phyloP scores from a whole-genome alignment of 1,140 invertebrate species.

The Neelides sp. region DNA sequence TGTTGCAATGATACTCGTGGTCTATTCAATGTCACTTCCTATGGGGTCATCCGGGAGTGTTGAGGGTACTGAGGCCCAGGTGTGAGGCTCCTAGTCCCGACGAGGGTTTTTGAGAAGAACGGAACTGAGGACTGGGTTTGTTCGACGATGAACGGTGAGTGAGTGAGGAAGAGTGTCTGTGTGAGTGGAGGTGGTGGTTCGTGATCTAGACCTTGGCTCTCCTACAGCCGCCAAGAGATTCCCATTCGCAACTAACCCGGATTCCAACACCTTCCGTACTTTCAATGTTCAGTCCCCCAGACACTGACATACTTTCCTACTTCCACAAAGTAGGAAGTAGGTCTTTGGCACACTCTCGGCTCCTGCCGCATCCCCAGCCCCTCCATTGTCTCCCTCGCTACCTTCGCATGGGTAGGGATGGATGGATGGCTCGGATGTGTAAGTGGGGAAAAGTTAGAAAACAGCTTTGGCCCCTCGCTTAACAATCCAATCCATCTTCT shows the following conservation, averaged over 20 bases:
- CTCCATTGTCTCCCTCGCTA: not conserved
- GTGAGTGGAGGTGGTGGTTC: slow-evolving; percentile 4
- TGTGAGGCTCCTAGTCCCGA: no score
- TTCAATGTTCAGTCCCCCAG: slow-evolving; percentile 21
- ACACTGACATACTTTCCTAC: slow-evolving; percentile 31
- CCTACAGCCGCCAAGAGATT: slow-evolving; percentile 25
- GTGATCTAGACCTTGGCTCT: slow-evolving; percentile 32
- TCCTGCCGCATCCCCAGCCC: slow-evolving; percentile 3
- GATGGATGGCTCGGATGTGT: no score
- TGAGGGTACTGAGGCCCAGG: no score
- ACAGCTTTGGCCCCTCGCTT: slow-evolving; percentile 1
- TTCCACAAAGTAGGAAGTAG: slow-evolving; percentile 30
- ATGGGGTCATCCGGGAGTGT: no score
- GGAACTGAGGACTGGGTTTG: no score
- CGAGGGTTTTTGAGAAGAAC: no score
- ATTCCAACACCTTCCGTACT: slow-evolving; percentile 31
- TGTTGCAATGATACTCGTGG: slow-evolving; percentile 6
- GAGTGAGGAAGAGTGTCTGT: no score
- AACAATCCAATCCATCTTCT: slow-evolving; percentile 4
- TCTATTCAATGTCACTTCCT: slow-evolving; percentile 6
- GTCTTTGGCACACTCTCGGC: slow-evolving; percentile 22
- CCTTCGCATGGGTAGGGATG: no score
- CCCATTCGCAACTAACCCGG: slow-evolving; percentile 23
- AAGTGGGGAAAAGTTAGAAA: slow-evolving; percentile 12
- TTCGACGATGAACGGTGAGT: no score